These are phyloP conservation scores for Patella depressa DNA, from an alignment of 2,888 invertebrate species.

Conservation along the genomic window DNA sequence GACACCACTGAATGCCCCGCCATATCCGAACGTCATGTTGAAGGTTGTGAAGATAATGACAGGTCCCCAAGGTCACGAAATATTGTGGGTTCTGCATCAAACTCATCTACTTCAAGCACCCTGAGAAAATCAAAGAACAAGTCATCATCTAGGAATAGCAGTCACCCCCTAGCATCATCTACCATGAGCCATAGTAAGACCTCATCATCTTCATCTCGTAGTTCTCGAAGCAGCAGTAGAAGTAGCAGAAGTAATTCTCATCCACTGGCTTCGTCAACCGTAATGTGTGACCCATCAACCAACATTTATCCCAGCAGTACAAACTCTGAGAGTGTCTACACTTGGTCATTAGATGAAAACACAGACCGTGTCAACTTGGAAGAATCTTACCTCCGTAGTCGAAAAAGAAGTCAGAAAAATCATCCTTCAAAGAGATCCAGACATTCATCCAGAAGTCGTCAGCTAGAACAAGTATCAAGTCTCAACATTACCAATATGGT, in stretches of 20 bases:
- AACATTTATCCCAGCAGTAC: conserved; percentile 43
- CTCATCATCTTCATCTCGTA: conserved; percentile 14
- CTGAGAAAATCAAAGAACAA: conserved; percentile 8
- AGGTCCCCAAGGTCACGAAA: background rate
- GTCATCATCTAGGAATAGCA: conserved; percentile 11
- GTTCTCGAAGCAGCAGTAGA: conserved; percentile 21
- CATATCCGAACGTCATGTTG: conserved; percentile 26
- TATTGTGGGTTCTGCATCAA: background rate
- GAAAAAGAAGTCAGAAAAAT: conserved; percentile 13
- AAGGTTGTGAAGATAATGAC: conserved; percentile 24
- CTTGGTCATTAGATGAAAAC: conserved; percentile 56
- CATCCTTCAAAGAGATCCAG: conserved; percentile 6
- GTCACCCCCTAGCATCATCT: conserved; percentile 18
- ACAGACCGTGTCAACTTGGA: conserved; percentile 48
- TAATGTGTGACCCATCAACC: conserved; percentile 50
- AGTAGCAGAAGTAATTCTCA: conserved; percentile 45
- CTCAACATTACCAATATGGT: conserved; percentile 41
- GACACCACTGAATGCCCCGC: background rate
- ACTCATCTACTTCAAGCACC: conserved; percentile 7
- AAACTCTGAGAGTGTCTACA: conserved; percentile 54
- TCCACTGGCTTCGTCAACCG: conserved; percentile 58
- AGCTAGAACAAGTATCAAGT: conserved; percentile 43
- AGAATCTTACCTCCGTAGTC: conserved; percentile 51
- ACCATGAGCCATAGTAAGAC: conserved; percentile 39
- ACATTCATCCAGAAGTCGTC: conserved; percentile 28